Evolutionary conservation across 2,113 vertebrate species (phyloP).

Genomic region (Bufo bufo): DNA sequence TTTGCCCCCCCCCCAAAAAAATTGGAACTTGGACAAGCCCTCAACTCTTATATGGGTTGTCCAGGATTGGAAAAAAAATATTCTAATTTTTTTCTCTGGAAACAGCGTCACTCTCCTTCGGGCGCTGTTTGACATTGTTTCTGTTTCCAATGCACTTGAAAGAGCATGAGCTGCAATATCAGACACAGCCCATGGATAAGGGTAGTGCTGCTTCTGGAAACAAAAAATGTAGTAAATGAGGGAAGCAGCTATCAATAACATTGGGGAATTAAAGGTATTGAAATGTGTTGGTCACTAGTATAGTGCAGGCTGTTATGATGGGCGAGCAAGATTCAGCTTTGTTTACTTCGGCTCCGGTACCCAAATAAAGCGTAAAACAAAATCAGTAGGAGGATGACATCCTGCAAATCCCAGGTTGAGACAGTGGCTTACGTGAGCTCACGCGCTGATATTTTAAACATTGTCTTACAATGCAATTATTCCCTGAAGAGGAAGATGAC

Average conservation of each 20-base stretch:
- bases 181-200: neutral
- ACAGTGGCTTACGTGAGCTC: neutral
- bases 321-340: neutral
- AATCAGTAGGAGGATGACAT: neutral
- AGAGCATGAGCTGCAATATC: neutral
- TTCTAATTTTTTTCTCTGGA: too few relatives aligned
- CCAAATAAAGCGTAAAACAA: neutral
- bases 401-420: neutral
- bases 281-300: neutral
- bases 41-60: too few relatives aligned
- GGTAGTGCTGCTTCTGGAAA: neutral
- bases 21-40: too few relatives aligned
- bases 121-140: too few relatives aligned
- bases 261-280: neutral
- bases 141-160: too few relatives aligned
- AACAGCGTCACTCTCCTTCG: too few relatives aligned
- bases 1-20: too few relatives aligned
- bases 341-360: neutral
- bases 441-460: slow-evolving; percentile 23
- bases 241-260: neutral
- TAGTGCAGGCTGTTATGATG: neutral
- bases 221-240: neutral
- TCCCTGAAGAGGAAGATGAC: slow-evolving; percentile 54
- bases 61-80: too few relatives aligned
- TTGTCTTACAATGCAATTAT: slow-evolving; percentile 39